Evolutionary conservation across 2,113 vertebrate species (phyloP).

Genomic region (Ramphastos sulfuratus): DNA sequence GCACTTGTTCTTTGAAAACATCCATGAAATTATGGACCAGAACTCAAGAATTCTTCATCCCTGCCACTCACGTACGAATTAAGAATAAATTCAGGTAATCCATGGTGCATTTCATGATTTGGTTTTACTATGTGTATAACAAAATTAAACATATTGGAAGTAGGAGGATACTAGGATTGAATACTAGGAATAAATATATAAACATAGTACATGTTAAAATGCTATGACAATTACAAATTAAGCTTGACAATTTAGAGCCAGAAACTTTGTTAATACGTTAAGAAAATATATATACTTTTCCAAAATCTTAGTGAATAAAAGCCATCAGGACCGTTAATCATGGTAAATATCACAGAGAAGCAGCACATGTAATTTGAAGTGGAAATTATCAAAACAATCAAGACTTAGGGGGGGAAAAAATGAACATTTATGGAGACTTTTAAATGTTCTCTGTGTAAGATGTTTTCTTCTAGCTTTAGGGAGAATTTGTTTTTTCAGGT

Average conservation of each 20-base stretch:
- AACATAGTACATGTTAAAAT: background rate
- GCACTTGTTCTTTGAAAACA: background rate
- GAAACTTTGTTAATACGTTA: background rate
- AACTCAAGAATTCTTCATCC: background rate
- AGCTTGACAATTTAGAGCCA: background rate
- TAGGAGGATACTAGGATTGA: background rate
- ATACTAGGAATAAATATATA: background rate
- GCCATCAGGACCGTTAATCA: background rate
- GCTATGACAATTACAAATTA: background rate
- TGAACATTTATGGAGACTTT: background rate
- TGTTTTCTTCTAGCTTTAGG: constrained; percentile 59
- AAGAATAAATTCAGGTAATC: background rate
- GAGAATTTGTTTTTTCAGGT: constrained; percentile 69
- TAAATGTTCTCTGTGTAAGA: background rate
- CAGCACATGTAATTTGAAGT: background rate
- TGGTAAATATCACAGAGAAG: background rate
- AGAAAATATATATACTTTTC: background rate
- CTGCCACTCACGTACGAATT: background rate
- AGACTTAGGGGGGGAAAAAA: no score
- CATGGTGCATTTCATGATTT: background rate
- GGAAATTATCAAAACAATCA: background rate
- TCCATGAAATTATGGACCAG: background rate
- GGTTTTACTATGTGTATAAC: background rate
- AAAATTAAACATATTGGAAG: background rate
- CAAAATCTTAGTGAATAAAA: background rate